These are phyloP conservation scores for Arremon brunneinucha DNA, from an alignment of 2,797 vertebrate species.

Conservation along the genomic window DNA sequence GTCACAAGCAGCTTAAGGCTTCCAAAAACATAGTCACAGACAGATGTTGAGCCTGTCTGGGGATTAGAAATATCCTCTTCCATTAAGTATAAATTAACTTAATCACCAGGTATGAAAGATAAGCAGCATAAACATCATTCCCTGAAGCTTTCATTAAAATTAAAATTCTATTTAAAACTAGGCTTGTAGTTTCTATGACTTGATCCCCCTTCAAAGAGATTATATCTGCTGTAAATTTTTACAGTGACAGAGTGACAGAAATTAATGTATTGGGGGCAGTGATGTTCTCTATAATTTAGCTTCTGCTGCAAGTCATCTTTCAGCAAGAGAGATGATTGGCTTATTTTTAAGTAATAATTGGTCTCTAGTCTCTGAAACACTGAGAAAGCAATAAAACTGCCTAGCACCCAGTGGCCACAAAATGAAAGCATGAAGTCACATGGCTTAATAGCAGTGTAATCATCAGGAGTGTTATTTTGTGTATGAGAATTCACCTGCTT, in stretches of 20 bases:
- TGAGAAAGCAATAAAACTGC: slow-evolving; percentile 18
- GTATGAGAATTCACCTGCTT: background rate
- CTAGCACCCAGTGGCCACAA: background rate
- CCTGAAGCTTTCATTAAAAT: slow-evolving; percentile 78
- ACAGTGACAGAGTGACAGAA: slow-evolving; percentile 69
- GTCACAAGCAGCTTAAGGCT: slow-evolving; percentile 70
- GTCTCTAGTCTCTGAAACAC: slow-evolving; percentile 48
- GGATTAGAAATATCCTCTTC: slow-evolving; percentile 78
- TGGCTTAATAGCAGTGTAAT: background rate
- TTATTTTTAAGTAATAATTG: slow-evolving; percentile 67
- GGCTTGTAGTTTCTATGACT: slow-evolving; percentile 67
- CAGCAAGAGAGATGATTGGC: slow-evolving; percentile 27
- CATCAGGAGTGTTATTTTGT: background rate
- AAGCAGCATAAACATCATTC: slow-evolving; percentile 74
- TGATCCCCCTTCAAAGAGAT: slow-evolving; percentile 70
- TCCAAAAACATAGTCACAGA: slow-evolving; percentile 66
- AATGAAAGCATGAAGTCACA: background rate
- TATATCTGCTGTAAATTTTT: slow-evolving; percentile 69
- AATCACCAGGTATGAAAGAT: slow-evolving; percentile 81
- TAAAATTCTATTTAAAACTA: slow-evolving; percentile 78
- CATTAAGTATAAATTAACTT: slow-evolving; percentile 81
- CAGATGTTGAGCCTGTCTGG: slow-evolving; percentile 73
- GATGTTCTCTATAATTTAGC: slow-evolving; percentile 66
- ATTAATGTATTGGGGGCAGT: slow-evolving; percentile 64
- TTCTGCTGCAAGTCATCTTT: slow-evolving; percentile 51